These are phyloP conservation scores for Drosophila bocki DNA, from an alignment of 1,140 invertebrate genomes.

Conservation along the genomic window DNA sequence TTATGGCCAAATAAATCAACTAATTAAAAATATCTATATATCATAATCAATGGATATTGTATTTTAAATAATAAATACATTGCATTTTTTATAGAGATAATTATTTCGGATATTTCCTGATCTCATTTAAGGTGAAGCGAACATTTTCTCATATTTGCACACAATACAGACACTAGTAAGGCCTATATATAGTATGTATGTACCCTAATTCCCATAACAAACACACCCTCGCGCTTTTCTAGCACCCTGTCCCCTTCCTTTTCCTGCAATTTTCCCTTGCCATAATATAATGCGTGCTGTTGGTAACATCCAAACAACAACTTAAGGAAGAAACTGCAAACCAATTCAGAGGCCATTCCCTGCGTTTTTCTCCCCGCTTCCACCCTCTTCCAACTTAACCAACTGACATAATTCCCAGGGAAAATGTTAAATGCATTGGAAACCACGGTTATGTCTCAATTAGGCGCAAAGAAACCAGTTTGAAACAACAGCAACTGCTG, in stretches of 20 bases:
- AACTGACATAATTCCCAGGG: constrained; percentile 76
- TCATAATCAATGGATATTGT: neutral
- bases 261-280: neutral
- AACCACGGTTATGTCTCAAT: constrained; percentile 74
- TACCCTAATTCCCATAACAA: constrained; percentile 22
- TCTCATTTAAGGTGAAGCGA: neutral
- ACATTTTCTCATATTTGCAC: constrained; percentile 31
- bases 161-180: constrained; percentile 19
- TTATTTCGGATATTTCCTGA: neutral
- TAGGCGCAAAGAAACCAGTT: constrained; percentile 60
- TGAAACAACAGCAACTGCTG: constrained; percentile 2
- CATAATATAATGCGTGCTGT: constrained; percentile 40
- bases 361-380: neutral
- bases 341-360: constrained; percentile 30
- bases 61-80: neutral
- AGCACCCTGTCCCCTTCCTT: neutral
- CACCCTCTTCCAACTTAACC: constrained; percentile 25
- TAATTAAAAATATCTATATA: neutral
- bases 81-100: neutral
- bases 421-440: constrained; percentile 72
- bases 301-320: constrained; percentile 16
- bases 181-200: constrained; percentile 7
- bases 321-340: constrained; percentile 41
- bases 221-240: constrained; percentile 10
- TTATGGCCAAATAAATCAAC: neutral